Base-by-base conservation (phyloP, 1,140 invertebrate species). In the Heliothis virescens region DNA sequence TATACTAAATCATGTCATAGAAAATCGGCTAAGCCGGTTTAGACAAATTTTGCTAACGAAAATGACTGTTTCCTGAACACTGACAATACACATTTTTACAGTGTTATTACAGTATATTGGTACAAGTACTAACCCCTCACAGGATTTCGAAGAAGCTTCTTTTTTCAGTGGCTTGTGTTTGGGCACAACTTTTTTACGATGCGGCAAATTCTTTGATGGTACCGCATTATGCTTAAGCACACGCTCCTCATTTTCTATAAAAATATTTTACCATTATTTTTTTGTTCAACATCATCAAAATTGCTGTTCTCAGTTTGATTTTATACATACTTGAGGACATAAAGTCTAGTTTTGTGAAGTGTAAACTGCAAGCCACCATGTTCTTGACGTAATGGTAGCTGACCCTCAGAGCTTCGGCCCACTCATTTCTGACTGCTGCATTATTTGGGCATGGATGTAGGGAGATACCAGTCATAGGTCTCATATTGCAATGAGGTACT, bases 381-480 rank as follows among this genome's bases (percentile, higher is more conserved):
- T 57, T 59, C 13, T 67, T 69, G 9, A 69, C 53, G 26, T 47
- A 63, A 11, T 67, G 48, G 15, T 52, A 21, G 13, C 48, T 78
- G 15, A 78, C 63, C n/a, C 53, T 57, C 4, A 78, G 50, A 16
- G 62, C 63, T 69, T 78, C 62, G 2, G 60, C 62, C 75, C 75
- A 78, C 59, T 78, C 62, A 13, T 69, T 59, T 59, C 52, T 21
- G 5, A 78, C 29, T 16, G 48, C 34, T 69, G 53, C 52, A 15
- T 78, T 65, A 21, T 59, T 78, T 0, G 75, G 75, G 26, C 62
- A 78, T 11, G 52, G 62, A 29, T 78, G 75, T 26, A 78, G 53
- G 9, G 60, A 55, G n/a, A 78, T 59, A 11, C 67, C 52, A n/a
- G 48, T 78, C 0, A 52, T 48, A 9, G 63, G n/a, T 53, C 62